Percentiles rank a stretch among this genome's conserved stretches.
phyloP scores from a whole-genome alignment of 1,140 invertebrate genomes.

The Coboldia fuscipes region DNA sequence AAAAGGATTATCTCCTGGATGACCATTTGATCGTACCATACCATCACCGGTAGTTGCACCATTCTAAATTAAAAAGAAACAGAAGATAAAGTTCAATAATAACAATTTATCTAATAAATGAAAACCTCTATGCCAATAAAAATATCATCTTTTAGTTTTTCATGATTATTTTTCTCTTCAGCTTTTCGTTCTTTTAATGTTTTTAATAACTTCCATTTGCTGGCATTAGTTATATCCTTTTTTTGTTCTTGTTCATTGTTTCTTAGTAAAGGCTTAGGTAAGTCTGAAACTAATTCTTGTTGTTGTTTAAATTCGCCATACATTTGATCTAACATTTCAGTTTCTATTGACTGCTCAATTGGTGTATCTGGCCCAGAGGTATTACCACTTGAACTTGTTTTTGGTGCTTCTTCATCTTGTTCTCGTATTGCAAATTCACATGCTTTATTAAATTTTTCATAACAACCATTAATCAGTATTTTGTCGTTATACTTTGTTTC shows the following conservation, averaged over 20 bases:
- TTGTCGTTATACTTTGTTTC: no score
- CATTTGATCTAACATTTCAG: no score
- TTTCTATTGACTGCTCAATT: no score
- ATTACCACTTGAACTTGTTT: slow-evolving; percentile 45
- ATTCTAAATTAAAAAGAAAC: slow-evolving; percentile 59
- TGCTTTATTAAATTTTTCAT: neutral
- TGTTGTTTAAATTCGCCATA: no score
- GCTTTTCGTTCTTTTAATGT: slow-evolving; percentile 73
- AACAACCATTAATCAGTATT: no score
- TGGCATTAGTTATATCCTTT: no score
- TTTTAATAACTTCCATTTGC: slow-evolving; percentile 78
- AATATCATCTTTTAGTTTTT: slow-evolving; percentile 34
- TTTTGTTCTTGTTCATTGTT: no score
- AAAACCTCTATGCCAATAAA: no score
- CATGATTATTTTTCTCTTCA: slow-evolving; percentile 48
- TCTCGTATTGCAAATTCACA: slow-evolving; percentile 1
- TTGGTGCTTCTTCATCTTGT: slow-evolving; percentile 17
- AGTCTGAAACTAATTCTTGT: no score
- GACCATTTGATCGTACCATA: slow-evolving; percentile 45
- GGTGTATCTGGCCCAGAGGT: slow-evolving; percentile 74
- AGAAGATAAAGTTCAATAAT: no score
- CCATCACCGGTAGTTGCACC: slow-evolving; percentile 51
- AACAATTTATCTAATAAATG: no score
- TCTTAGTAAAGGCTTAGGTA: no score
- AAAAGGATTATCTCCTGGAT: slow-evolving; percentile 90